phyloP scores from a whole-genome alignment of 2,888 invertebrate genomes.

The Ctena decussata region DNA sequence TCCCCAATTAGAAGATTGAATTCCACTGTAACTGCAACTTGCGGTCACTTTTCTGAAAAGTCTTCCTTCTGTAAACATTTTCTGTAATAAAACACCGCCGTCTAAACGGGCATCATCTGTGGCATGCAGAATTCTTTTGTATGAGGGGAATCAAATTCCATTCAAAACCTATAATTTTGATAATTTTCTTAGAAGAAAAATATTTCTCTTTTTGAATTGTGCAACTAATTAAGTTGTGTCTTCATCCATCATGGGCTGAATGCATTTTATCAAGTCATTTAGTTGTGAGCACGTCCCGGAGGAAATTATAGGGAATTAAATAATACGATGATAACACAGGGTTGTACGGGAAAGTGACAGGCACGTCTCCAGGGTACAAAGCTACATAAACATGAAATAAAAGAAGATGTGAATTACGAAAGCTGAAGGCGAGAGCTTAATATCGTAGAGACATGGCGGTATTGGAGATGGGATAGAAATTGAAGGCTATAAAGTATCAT shows the following conservation, averaged over 20 bases:
- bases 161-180: constrained; percentile 1
- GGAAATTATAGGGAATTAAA: constrained; percentile 17
- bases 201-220: constrained; percentile 11
- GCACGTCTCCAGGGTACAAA: background rate
- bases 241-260: background rate
- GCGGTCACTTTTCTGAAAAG: background rate
- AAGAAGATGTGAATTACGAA: background rate
- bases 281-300: constrained; percentile 4
- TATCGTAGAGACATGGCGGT: background rate
- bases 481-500: constrained; percentile 2
- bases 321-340: constrained; percentile 16
- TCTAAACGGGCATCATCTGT: background rate
- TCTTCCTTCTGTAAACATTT: background rate
- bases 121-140: background rate
- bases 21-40: background rate
- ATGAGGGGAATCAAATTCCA: background rate
- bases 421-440: background rate
- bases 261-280: constrained; percentile 11
- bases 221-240: constrained; percentile 14
- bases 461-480: constrained; percentile 1
- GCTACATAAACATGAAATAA: constrained; percentile 20
- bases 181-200: constrained; percentile 2
- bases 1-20: too few relatives aligned
- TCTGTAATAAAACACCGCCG: background rate
- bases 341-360: constrained; percentile 7